These are phyloP conservation scores for Poeciliopsis prolifica DNA, from an alignment of 2,113 vertebrate genomes.

Conservation along the genomic window DNA sequence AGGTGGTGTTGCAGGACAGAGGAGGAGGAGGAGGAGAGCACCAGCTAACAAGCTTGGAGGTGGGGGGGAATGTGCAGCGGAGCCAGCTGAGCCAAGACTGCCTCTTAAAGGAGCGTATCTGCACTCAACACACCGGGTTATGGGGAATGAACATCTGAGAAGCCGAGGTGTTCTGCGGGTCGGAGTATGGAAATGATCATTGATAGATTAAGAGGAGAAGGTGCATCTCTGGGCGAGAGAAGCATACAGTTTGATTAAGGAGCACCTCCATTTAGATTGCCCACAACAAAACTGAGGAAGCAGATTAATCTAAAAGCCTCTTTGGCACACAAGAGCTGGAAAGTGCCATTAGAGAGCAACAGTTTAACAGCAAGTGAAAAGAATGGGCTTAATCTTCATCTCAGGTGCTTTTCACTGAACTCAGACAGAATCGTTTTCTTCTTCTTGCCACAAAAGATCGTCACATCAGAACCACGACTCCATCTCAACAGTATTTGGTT, in stretches of 20 bases:
- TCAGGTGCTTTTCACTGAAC: conserved; percentile 11
- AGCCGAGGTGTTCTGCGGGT: conserved; percentile 24
- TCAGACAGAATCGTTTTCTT: background rate
- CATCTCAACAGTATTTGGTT: conserved; percentile 30
- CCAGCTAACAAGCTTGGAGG: conserved; percentile 18
- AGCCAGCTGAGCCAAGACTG: conserved; percentile 67
- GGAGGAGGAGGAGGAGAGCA: conserved; percentile 25
- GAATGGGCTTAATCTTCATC: background rate
- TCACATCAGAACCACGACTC: conserved; percentile 18
- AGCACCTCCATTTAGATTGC: conserved; percentile 9
- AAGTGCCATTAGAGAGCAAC: background rate
- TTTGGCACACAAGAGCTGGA: background rate
- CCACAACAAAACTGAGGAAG: background rate
- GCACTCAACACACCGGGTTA: conserved; percentile 62
- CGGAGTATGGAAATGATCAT: conserved; percentile 42
- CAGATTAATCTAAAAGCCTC: background rate
- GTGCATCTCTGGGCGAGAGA: conserved; percentile 38
- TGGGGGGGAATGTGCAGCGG: background rate
- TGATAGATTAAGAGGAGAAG: conserved; percentile 8
- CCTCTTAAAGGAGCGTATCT: conserved; percentile 68
- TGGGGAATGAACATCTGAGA: conserved; percentile 39
- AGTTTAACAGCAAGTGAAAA: background rate
- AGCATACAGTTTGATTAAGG: conserved; percentile 69
- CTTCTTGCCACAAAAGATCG: background rate
- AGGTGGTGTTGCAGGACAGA: conserved; percentile 61